Evolutionary conservation across 64 coral and sea anemone species (phyloP), one percentile per base, ranked within the genome.

Genomic region (Hydrozoanthus tunicans): DNA sequence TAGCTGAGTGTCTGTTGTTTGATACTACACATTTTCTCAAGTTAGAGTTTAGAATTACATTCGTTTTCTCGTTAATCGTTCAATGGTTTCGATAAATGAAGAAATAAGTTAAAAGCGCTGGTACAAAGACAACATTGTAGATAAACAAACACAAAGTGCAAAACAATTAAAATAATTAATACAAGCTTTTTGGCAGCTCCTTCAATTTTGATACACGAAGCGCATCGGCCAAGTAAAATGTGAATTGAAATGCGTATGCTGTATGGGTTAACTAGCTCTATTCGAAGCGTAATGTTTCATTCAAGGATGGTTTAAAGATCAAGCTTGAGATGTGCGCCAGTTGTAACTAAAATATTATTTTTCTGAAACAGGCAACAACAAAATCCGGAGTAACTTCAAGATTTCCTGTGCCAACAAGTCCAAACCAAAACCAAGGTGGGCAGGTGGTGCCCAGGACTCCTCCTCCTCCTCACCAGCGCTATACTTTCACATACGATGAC

Each of bases 261-360:
- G 32, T 43, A 43, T 2, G 32, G 32, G 32, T 43, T 43, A 43
- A 43, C 32, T 43, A 43, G 32, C 32, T 43, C 32, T 43, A 43
- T 43, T 43, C 32, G 32, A 43, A 43, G 32, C 32, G 32, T 2
- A 43, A 43, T 43, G 2, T 43, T 43, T 43, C 32, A 43, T 43
- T 43, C 32, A 43, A 43, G 32, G 32, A 43, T 43, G 32, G 32
- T 10, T 43, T 24, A 20, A 75, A 59, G 68, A 73, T 51, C 7
- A 73, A 24, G 9, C 58, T 70, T 60, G 4, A 51, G 68, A 88
- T 67, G 25, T 61, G 68, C 58, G 56, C 12, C 6, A 86, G 53
- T 86, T 17, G 83, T 86, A 86, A 73, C 55, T 86, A 17, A 88
- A 88, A 88, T 88, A 75, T 88, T 88, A 55, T 88, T 88, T 88